phyloP scores from a whole-genome alignment of 2,113 vertebrate genomes.

The Xiphophorus hellerii region DNA sequence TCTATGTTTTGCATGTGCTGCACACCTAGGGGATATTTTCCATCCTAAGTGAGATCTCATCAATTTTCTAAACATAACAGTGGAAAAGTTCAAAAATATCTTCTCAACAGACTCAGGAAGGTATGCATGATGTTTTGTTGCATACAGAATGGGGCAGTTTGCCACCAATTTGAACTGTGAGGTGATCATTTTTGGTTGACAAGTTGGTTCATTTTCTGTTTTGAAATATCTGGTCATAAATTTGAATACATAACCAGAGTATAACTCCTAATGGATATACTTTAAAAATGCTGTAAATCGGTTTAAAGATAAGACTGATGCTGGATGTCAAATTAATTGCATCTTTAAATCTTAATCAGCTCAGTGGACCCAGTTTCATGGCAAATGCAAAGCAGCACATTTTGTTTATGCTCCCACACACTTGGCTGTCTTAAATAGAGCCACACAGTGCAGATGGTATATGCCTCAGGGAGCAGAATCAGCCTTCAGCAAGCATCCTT shows the following conservation, averaged over 20 bases:
- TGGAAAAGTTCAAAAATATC: conserved; percentile 18
- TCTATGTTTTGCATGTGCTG: conserved; percentile 22
- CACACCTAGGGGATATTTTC: conserved; percentile 49
- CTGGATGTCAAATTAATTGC: conserved; percentile 39
- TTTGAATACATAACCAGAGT: not conserved
- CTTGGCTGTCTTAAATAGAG: conserved; percentile 63
- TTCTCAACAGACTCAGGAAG: conserved; percentile 10
- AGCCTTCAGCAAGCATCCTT: conserved; percentile 54
- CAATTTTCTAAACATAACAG: conserved; percentile 59
- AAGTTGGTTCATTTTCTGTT: not conserved
- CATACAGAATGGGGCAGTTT: conserved; percentile 1
- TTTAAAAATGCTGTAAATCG: not conserved
- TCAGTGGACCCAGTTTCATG: conserved; percentile 26
- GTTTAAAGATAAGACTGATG: conserved; percentile 6
- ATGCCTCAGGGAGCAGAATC: conserved; percentile 53
- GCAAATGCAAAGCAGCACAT: conserved; percentile 35
- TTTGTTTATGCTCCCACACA: conserved; percentile 65
- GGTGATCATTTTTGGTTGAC: not conserved
- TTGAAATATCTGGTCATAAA: not conserved
- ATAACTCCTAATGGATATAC: not conserved
- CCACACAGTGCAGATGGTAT: conserved; percentile 59
- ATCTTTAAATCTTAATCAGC: conserved; percentile 54
- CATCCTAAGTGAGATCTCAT: conserved; percentile 67
- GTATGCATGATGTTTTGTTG: not conserved
- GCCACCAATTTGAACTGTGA: not conserved